Percentiles rank a stretch among this genome's conserved stretches.
Evolutionary conservation across 1,140 invertebrate genomes (phyloP).

Genomic region (Harpegnathos saltator): DNA sequence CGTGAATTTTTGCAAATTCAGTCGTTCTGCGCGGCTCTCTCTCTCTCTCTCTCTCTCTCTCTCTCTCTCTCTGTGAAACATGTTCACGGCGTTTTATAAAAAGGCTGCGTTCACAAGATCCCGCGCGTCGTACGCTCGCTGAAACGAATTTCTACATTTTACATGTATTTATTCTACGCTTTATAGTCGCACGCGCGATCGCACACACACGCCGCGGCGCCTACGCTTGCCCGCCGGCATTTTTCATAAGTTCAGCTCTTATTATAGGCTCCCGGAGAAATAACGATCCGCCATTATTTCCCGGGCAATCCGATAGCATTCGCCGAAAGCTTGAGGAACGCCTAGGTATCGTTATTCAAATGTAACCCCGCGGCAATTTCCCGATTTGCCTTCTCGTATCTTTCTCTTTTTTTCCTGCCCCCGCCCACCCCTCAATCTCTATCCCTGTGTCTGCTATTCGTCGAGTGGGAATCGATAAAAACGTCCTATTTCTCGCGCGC

Average conservation of each 20-base stretch:
- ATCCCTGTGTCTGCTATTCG: background rate
- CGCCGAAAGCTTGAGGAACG: constrained; percentile 44
- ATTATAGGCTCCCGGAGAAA: constrained; percentile 20
- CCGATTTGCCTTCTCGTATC: constrained; percentile 39
- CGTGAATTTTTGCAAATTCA: no score
- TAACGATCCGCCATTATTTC: constrained; percentile 30
- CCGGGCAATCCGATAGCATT: constrained; percentile 11
- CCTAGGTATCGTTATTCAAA: constrained; percentile 59
- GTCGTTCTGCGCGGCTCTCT: no score
- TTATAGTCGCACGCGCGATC: no score
- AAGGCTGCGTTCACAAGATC: no score
- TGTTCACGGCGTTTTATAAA: no score
- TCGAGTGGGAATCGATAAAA: constrained; percentile 52
- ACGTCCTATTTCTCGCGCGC: constrained; percentile 49
- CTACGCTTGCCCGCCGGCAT: background rate
- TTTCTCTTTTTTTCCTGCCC: background rate
- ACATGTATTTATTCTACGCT: no score
- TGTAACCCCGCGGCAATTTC: constrained; percentile 51
- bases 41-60: no score
- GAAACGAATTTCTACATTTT: no score
- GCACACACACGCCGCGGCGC: no score
- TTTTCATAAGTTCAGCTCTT: constrained; percentile 18
- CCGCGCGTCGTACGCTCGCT: no score
- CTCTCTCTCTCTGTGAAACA: no score
- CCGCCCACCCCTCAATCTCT: no score